phyloP scores from a whole-genome alignment of 2,113 vertebrate species.

The Leptodactylus fuscus region DNA sequence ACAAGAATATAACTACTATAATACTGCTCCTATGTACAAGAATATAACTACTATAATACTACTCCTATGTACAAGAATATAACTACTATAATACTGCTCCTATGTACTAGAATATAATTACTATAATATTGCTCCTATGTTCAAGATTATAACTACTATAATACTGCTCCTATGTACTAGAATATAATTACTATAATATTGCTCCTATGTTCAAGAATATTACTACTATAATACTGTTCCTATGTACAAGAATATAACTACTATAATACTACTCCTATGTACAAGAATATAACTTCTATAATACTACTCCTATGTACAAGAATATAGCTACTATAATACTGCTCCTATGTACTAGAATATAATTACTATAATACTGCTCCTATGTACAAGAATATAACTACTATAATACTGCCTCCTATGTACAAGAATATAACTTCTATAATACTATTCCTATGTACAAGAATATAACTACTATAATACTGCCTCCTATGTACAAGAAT shows the following conservation, averaged over 20 bases:
- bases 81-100: not conserved
- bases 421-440: not conserved
- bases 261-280: not conserved
- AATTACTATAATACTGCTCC: too few species aligned
- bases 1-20: too few species aligned
- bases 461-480: not conserved
- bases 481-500: not conserved
- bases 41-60: too few species aligned
- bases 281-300: not conserved
- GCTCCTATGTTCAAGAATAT: not conserved
- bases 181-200: not conserved
- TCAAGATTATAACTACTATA: not conserved
- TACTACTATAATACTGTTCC: conserved; percentile 15
- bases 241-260: not conserved
- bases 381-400: conserved; percentile 9
- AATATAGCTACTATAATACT: too few species aligned
- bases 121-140: not conserved
- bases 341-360: too few species aligned
- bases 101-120: not conserved
- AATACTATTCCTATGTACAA: not conserved
- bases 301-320: too few species aligned
- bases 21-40: too few species aligned
- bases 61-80: not conserved
- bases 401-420: conserved; percentile 1
- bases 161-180: not conserved